Evolutionary conservation across 2,888 invertebrate genomes (phyloP), one percentile per base, ranked within the genome.

Genomic region (Hyalella azteca): DNA sequence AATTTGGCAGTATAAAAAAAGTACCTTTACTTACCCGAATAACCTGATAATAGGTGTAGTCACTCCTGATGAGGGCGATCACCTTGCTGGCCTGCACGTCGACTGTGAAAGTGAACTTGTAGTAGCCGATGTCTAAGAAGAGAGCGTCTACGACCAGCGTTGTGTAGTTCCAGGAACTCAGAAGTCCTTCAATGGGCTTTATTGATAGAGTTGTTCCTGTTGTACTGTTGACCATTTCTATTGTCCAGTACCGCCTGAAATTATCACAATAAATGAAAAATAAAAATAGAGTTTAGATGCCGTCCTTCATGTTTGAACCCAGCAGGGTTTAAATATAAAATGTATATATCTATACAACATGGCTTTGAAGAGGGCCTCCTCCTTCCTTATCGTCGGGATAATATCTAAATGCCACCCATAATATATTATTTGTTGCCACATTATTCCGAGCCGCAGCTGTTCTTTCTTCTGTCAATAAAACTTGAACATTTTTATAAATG

Each of bases 81-180:
- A 82, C 77, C 49, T 79, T 80, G 36, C 78, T 78, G 48, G 79
- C 78, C 9, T 78, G 29, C n/a, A 82, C 26, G 15, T 60, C 41
- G 32, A 81, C 29, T n/a, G 40, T 73, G 59, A 77, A 82, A 3
- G 48, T 76, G 29, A 82, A 48, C 26, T 77, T 77, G 79, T 82
- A 82, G 40, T 39, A 40, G 15, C 82, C 82, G 39, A 49, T n/a
- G 15, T 60, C 22, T 0, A 82, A 60, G 75, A 82, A 82, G 29
- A 77, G 59, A 0, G 73, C n/a, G 3, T 77, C 39, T 7, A 82
- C 48, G 13, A 39, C 36, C 29, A 82, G 36, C 73, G 77, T 77
- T 3, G 81, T 79, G 73, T 54, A 77, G 79, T 82, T 82, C 82
- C 82, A 82, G 1, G 81, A 82, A 5, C 32, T n/a, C 7, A 82